phyloP scores from a whole-genome alignment of 1,140 invertebrate species.

The Drosophila nikananu region DNA sequence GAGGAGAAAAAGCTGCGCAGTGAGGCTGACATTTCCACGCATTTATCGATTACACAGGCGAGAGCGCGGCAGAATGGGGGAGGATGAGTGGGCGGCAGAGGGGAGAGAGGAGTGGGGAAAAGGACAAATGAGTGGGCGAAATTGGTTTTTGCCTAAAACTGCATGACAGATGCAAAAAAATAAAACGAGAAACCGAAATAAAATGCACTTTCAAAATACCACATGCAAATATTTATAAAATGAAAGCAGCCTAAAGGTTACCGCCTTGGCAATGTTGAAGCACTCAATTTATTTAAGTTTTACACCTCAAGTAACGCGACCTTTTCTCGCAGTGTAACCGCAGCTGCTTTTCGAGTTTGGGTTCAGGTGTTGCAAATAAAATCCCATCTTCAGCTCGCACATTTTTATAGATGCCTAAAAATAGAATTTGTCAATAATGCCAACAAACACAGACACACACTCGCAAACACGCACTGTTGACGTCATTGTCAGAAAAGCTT shows the following conservation, averaged over 20 bases:
- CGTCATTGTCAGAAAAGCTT: conserved; percentile 76
- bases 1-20: conserved; percentile 78
- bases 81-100: not conserved
- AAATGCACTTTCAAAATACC: not conserved
- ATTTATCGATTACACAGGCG: conserved; percentile 68
- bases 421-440: conserved; percentile 79
- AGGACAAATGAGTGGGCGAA: conserved; percentile 38
- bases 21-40: conserved; percentile 73
- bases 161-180: conserved; percentile 7
- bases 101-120: not conserved
- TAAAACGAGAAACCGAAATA: not conserved
- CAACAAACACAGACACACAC: conserved; percentile 41
- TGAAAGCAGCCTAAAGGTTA: not conserved
- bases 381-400: conserved; percentile 42
- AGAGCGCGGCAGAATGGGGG: conserved; percentile 7
- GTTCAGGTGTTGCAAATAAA: conserved; percentile 64
- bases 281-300: not conserved
- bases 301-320: not conserved
- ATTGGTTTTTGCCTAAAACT: conserved; percentile 20
- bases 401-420: conserved; percentile 64
- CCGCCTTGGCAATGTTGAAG: not conserved
- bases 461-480: conserved; percentile 68
- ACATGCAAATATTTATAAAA: not conserved
- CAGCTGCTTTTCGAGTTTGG: conserved; percentile 43
- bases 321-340: conserved; percentile 53